phyloP scores from a whole-genome alignment of 2,797 vertebrate genomes.

The Discoglossus pictus region DNA sequence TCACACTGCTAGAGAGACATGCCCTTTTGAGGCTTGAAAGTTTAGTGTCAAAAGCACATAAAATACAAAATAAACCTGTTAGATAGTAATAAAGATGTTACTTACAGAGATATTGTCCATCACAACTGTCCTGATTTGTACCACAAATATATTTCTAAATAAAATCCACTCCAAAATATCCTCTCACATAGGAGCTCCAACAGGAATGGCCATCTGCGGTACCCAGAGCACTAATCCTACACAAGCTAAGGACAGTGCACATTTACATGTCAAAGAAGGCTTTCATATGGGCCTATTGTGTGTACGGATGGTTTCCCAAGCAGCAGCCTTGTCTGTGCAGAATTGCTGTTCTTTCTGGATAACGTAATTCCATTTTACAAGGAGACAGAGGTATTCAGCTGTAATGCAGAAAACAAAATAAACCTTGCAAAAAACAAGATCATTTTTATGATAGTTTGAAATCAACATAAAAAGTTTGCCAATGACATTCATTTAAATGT shows the following conservation, averaged over 20 bases:
- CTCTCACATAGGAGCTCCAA: neutral
- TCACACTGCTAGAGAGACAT: too few relatives aligned
- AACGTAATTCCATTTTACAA: constrained; percentile 27
- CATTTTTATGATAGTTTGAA: too few relatives aligned
- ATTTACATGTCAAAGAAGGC: constrained; percentile 47
- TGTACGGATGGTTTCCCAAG: constrained; percentile 39
- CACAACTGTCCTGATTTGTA: neutral
- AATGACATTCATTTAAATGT: too few relatives aligned
- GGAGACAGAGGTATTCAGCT: neutral
- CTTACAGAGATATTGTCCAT: constrained; percentile 25
- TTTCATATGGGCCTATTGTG: constrained; percentile 43
- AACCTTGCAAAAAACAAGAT: constrained; percentile 15
- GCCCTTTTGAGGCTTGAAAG: too few relatives aligned
- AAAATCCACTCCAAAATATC: constrained; percentile 14
- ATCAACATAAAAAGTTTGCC: too few relatives aligned
- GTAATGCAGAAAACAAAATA: neutral
- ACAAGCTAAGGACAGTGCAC: constrained; percentile 25
- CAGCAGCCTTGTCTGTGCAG: constrained; percentile 36
- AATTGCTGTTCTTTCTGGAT: constrained; percentile 23
- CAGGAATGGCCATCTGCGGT: constrained; percentile 31
- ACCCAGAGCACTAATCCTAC: constrained; percentile 35
- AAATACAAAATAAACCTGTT: too few relatives aligned
- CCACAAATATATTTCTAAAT: neutral
- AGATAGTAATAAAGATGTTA: constrained; percentile 14
- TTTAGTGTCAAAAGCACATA: too few relatives aligned